Evolutionary conservation across 2,113 vertebrate species (phyloP), one percentile per base, ranked within the genome.

Genomic region (Stegastes partitus): DNA sequence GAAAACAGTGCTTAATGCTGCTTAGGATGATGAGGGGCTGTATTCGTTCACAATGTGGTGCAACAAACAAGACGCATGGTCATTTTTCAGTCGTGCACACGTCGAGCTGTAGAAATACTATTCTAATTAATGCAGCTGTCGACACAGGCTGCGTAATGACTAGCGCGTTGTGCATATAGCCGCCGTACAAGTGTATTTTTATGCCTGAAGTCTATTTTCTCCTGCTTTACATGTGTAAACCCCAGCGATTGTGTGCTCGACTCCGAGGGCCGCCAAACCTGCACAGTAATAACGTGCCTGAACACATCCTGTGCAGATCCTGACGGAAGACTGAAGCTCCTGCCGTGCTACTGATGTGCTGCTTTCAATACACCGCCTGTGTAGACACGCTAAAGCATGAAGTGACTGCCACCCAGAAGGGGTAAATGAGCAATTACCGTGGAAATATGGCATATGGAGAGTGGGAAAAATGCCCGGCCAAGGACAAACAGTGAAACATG

Each of bases 401-500:
- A 77, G 18, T 45, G 50, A 64, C 18, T 67, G 25, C 12, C 31
- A 58, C 42, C 18, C 39, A 68, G 31, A 74, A 54, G 39, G 34
- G 18, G 4, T 39, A 26, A 81, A 65, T 68, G 26, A 64, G 66
- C 3, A 5, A 76, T 81, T 59, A 75, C 57, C 23, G 14, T 37
- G 16, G 12, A 75, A 78, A 68, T 73, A 19, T 54, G 62, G 31
- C 45, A 80, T 15, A 47, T 21, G 11, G 42, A 64, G 64, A 47
- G n/a, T 22, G 19, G n/a, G 16, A n/a, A 56, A 59, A 81, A 59
- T 42, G 50, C 47, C 63, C 8, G 47, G 16, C 34, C 65, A 63
- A 73, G 63, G 55, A 79, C 64, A 68, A 73, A 56, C 51, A 47
- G 50, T 63, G 12, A 54, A 77, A 59, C 44, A 62, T 47, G 45